Evolutionary conservation across 1,140 invertebrate species (phyloP), one percentile per base, ranked within the genome.

Genomic region (Helicoverpa zea): DNA sequence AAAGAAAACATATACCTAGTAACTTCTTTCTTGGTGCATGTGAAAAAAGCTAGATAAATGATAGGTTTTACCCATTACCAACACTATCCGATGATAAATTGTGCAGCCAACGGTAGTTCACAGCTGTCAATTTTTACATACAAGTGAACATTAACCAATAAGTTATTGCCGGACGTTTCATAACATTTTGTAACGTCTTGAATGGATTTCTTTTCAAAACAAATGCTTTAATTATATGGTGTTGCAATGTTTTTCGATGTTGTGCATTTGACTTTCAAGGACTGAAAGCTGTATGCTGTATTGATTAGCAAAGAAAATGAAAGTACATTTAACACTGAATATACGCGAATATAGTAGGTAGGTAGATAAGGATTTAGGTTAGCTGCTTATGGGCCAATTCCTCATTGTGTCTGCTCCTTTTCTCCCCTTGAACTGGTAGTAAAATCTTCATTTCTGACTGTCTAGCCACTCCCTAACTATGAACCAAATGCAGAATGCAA

Each of bases 81-180:
- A 56, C 10, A 18, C 2, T 23, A 58, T 58, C 18, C 10, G 9
- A 58, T 58, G 4, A 18, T 23, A 18, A 23, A 58, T 58, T 18
- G 1, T 23, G 2, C 11, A 18, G 2, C 12, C 16, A 58, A 23
- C 56, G 18, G 56, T 58, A 58, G 56, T 18, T 58, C 18, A 58
- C 12, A 61, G 58, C 58, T 61, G 58, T 61, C 58, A 61, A 61
- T 61, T 61, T 43, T 29, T 29, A 61, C 14, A 30, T 14, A 13
- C 58, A 13, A 30, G 3, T 61, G 23, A 30, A 29, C 58, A 30
- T 29, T 61, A 61, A 61, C 58, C 58, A 59, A 59, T 59, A 59
- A 23, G 1, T 12, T 59, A 59, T 59, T 59, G 14, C 58, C 58
- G 58, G 18, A 59, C 23, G 14, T 59, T 59, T 59, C 58, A 29